Percentiles rank a stretch among this genome's conserved stretches.
These are phyloP conservation scores for Xiphorhynchus erythropygius DNA, from an alignment of 2,797 vertebrate genomes.

Conservation along the genomic window DNA sequence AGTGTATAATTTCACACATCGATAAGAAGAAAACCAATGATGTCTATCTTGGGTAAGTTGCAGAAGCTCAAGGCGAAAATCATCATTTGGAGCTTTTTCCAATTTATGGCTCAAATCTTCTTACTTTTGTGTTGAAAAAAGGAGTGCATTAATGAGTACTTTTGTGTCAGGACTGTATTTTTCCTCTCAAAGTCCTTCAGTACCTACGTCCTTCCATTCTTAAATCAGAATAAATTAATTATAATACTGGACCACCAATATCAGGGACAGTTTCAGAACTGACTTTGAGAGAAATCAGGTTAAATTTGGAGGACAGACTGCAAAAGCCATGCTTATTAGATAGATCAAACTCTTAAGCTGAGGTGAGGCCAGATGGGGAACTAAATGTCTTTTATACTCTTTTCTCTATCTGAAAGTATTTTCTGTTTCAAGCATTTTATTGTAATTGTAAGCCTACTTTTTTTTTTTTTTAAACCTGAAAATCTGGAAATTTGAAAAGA, in stretches of 20 bases:
- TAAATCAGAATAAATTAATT: neutral
- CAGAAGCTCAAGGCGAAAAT: neutral
- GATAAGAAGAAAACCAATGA: neutral
- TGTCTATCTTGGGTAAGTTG: neutral
- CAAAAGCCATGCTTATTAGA: neutral
- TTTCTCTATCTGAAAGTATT: neutral
- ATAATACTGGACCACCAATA: too few species aligned
- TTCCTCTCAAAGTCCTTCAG: neutral
- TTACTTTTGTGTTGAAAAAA: neutral
- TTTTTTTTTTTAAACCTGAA: neutral
- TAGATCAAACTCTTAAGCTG: neutral
- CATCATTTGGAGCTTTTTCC: neutral
- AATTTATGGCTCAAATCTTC: neutral
- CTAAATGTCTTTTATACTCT: neutral
- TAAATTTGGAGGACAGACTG: neutral
- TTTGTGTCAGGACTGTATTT: neutral
- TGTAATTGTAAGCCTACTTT: neutral
- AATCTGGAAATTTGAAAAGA: neutral
- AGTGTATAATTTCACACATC: neutral
- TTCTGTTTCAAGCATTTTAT: neutral
- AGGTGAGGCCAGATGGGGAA: neutral
- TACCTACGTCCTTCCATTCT: neutral
- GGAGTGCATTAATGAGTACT: accelerated
- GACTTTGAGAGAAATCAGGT: neutral
- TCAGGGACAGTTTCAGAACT: neutral